phyloP scores from a whole-genome alignment of 2,888 invertebrate species.

The Meganola albula region DNA sequence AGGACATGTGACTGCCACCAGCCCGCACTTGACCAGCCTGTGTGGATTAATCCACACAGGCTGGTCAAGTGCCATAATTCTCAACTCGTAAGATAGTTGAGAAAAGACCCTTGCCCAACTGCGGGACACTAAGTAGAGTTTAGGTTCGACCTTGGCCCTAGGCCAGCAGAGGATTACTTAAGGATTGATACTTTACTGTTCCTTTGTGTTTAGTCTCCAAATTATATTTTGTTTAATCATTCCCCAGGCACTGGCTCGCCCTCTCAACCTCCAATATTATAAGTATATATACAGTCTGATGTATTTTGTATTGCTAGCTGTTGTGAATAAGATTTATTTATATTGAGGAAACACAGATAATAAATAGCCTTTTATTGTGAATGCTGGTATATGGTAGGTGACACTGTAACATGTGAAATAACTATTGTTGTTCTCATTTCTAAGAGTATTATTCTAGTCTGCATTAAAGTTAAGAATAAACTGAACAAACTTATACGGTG shows the following conservation, averaged over 20 bases:
- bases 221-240: too few species aligned
- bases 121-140: too few species aligned
- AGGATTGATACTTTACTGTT: too few species aligned
- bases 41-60: too few species aligned
- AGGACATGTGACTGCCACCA: too few species aligned
- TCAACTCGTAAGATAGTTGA: too few species aligned
- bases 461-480: slow-evolving; percentile 78
- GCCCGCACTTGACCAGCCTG: too few species aligned
- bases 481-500: slow-evolving; percentile 60
- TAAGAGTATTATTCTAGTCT: slow-evolving; percentile 79
- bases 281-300: slow-evolving; percentile 62
- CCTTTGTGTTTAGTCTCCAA: too few species aligned
- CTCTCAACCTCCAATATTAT: slow-evolving; percentile 29
- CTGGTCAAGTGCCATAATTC: too few species aligned
- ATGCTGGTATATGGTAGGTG: slow-evolving; percentile 72
- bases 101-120: too few species aligned
- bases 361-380: slow-evolving; percentile 74
- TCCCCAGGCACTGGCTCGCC: slow-evolving; percentile 35
- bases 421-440: slow-evolving; percentile 78
- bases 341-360: slow-evolving; percentile 71
- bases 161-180: too few species aligned
- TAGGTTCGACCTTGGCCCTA: too few species aligned
- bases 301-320: slow-evolving; percentile 77
- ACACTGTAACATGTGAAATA: slow-evolving; percentile 75
- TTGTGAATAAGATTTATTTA: slow-evolving; percentile 77